These are phyloP conservation scores for Chrysaora quinquecirrha DNA, from an alignment of 30 jellyfish, hydroid and myxozoan species.

Conservation along the genomic window DNA sequence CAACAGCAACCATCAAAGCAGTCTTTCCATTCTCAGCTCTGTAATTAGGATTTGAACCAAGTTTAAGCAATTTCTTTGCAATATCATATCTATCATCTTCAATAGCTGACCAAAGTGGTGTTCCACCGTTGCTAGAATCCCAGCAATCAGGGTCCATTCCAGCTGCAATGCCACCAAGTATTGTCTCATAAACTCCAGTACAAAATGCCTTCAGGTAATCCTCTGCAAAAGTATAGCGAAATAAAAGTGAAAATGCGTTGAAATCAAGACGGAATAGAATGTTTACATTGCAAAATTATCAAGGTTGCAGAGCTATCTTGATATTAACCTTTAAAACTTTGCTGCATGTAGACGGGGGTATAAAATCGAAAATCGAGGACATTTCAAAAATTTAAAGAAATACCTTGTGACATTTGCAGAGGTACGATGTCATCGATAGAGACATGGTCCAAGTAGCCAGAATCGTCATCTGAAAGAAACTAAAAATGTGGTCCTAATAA, in stretches of 20 bases:
- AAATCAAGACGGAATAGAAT: no score
- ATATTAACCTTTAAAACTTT: no score
- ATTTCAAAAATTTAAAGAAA: background rate
- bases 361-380: no score
- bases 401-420: constrained; percentile 15
- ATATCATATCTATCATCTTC: constrained; percentile 9
- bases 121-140: constrained; percentile 46
- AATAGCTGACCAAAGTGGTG: constrained; percentile 58
- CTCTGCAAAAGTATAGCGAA: constrained; percentile 33
- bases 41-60: constrained; percentile 72
- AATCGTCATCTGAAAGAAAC: constrained; percentile 6
- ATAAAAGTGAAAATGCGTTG: no score
- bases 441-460: constrained; percentile 1
- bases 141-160: constrained; percentile 45
- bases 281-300: no score
- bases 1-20: constrained; percentile 83
- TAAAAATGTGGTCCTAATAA: background rate
- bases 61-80: constrained; percentile 56
- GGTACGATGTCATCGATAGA: constrained; percentile 6
- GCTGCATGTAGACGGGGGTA: no score
- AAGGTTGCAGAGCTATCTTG: no score
- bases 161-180: constrained; percentile 54
- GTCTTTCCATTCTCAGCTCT: constrained; percentile 72
- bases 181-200: constrained; percentile 19
- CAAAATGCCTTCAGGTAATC: constrained; percentile 33